Evolutionary conservation across 2,113 vertebrate species (phyloP).

Genomic region (Oncorhynchus tshawytscha): DNA sequence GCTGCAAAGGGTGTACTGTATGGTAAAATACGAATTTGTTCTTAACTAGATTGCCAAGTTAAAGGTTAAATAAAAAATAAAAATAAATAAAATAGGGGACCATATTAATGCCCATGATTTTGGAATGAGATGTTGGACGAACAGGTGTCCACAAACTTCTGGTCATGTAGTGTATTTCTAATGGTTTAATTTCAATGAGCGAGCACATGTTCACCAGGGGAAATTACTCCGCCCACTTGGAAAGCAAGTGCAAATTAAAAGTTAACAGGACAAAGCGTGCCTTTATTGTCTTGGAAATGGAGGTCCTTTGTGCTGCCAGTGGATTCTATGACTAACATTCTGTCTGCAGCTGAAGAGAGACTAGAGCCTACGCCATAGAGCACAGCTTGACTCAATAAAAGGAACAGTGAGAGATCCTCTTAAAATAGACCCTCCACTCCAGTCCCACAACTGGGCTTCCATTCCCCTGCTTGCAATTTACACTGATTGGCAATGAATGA

Average conservation of each 20-base stretch:
- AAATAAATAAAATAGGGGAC: too few species aligned
- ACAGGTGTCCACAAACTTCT: too few species aligned
- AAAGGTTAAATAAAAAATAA: too few species aligned
- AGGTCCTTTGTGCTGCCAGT: not conserved
- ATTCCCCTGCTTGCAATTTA: not conserved
- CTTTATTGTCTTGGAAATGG: constrained; percentile 6
- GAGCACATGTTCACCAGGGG: not conserved
- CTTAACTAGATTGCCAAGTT: too few species aligned
- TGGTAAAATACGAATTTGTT: too few species aligned
- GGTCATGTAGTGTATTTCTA: too few species aligned
- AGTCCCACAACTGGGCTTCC: not conserved
- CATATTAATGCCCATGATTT: too few species aligned
- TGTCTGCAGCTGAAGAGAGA: not conserved
- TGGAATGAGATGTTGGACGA: too few species aligned
- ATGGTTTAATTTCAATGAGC: too few species aligned
- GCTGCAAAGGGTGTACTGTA: too few species aligned
- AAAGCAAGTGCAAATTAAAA: not conserved
- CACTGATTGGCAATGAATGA: constrained; percentile 24
- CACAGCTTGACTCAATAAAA: not conserved
- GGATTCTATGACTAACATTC: constrained; percentile 11
- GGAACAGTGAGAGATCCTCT: not conserved
- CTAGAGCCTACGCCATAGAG: not conserved
- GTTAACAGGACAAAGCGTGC: constrained; percentile 11
- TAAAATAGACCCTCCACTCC: not conserved
- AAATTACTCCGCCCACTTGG: not conserved